A percentile compares a stretch with the other conserved stretches of the same genome.
phyloP scores from a whole-genome alignment of 2,888 invertebrate genomes.

The Polyommatus iphigenia region DNA sequence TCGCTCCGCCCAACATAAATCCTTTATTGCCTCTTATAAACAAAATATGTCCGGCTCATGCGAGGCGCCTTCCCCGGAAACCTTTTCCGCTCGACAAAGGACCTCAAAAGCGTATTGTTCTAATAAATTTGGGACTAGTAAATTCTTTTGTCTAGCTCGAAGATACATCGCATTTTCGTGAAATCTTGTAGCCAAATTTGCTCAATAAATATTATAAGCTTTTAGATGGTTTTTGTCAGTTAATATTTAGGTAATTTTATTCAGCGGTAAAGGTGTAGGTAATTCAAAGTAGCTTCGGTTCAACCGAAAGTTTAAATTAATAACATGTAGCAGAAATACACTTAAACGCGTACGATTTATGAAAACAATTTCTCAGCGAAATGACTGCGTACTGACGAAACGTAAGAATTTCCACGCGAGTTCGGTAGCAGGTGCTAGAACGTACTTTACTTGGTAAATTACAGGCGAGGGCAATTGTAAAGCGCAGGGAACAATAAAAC shows the following conservation, averaged over 20 bases:
- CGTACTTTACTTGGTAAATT: constrained; percentile 49
- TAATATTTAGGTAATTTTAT: background rate
- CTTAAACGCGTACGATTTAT: constrained; percentile 16
- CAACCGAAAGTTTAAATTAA: constrained; percentile 1
- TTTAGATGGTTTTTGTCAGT: background rate
- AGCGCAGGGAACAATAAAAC: constrained; percentile 73
- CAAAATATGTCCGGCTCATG: constrained; percentile 52
- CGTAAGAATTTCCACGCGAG: constrained; percentile 36
- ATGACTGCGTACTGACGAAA: constrained; percentile 16
- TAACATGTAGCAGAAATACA: background rate
- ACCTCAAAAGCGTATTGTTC: constrained; percentile 13
- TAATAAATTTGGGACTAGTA: background rate
- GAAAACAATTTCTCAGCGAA: constrained; percentile 11
- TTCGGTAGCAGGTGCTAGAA: constrained; percentile 61
- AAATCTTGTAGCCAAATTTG: background rate
- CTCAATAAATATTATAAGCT: background rate
- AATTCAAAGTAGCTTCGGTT: background rate
- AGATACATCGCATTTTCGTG: background rate
- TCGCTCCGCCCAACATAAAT: constrained; percentile 56
- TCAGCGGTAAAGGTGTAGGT: background rate
- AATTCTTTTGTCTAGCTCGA: background rate
- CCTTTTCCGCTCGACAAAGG: background rate
- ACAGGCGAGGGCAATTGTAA: constrained; percentile 56
- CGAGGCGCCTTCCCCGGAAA: background rate
- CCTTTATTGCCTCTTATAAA: constrained; percentile 17